Base-by-base conservation (phyloP, 1,140 invertebrate genomes). In the Triops cancriformis region DNA sequence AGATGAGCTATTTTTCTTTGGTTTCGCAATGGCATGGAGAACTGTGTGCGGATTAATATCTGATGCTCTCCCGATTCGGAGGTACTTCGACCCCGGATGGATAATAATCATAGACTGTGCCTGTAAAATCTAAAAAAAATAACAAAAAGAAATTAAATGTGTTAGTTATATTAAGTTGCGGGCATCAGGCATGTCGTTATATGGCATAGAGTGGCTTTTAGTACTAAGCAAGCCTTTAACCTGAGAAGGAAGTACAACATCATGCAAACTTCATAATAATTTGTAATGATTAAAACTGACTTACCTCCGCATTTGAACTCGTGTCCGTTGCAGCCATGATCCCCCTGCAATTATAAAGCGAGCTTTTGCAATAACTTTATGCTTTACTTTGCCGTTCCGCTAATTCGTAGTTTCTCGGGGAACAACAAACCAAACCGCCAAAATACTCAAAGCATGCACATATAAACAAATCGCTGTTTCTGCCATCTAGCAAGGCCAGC, bases 31-130 rank as follows among this genome's bases (percentile, higher is more conserved):
- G 37, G 93, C 95, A 86, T 98, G 94, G 14, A 97, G 86, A 72
- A 96, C 86, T 14, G 90, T 92, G 64, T 92, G 86, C 41, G 96
- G 96, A 83, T 93, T 91, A 1, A 94, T 85, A 85, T 98, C 95
- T 0, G 93, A 94, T 9, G 95, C 95, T 83, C 93, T 85, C 2
- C 95, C 95, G 82, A 98, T 94, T 74, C 94, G 86, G 18, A 98
- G 86, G 83, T 95, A 91, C 73, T 92, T 88, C 0, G 96, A 98
- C 10, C 96, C 96, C 75, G 96, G 95, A 84, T 98, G 95, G 73
- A 98, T 95, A n/a, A 98, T 91, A 72, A 98, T 92, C 41, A 95
- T 91, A 37, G 90, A 91, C 81, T 93, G 91, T 1, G 91, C 89
- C 80, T 91, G 90, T 80, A 90, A 89, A 84, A 89, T 88, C 85